phyloP scores from a whole-genome alignment of 2,888 invertebrate genomes.

The Abscondita cerata region DNA sequence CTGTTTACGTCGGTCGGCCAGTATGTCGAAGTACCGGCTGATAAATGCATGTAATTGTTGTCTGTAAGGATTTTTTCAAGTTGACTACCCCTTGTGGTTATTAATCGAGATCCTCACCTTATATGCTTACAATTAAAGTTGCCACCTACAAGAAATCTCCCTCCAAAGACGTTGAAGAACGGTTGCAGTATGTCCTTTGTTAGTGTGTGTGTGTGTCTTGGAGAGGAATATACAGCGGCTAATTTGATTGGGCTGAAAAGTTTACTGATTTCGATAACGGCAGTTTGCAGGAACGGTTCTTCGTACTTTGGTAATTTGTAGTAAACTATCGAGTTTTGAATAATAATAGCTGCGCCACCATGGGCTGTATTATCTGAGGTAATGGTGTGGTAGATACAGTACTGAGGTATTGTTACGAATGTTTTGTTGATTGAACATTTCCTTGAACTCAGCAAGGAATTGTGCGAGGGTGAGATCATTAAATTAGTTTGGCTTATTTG shows the following conservation, averaged over 20 bases:
- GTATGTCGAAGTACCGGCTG: neutral
- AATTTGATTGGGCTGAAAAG: neutral
- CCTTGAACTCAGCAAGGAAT: neutral
- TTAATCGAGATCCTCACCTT: neutral
- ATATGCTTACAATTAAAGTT: too few species aligned
- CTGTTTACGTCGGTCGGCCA: neutral
- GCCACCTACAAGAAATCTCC: neutral
- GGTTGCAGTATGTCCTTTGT: too few species aligned
- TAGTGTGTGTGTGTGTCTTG: neutral
- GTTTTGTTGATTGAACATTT: neutral
- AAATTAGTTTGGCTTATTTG: neutral
- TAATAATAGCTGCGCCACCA: neutral
- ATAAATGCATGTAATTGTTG: neutral
- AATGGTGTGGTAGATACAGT: neutral
- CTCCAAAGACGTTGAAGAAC: neutral
- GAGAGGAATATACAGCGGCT: neutral
- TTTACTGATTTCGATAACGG: neutral
- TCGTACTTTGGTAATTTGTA: neutral
- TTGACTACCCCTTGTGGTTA: neutral
- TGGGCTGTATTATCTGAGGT: neutral
- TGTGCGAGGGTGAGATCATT: neutral
- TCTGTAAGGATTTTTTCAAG: neutral
- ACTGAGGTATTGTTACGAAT: neutral
- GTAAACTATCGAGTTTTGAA: neutral
- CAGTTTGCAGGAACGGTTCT: neutral